Evolutionary conservation across 1,140 invertebrate genomes (phyloP).

Genomic region (Carcinoscorpius rotundicauda): DNA sequence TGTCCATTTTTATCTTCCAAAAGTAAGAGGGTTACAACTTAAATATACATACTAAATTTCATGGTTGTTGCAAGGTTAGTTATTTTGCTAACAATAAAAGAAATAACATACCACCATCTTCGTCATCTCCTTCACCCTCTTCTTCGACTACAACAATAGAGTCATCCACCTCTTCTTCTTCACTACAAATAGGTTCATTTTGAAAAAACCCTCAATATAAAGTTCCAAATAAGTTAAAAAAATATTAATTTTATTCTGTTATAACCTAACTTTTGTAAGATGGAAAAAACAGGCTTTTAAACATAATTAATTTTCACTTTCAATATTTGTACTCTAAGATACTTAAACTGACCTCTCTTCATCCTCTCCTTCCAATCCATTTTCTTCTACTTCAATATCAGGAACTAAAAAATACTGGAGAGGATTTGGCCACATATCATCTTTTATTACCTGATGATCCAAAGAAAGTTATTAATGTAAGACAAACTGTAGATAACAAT

Average conservation of each 20-base stretch:
- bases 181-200: background rate
- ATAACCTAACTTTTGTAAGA: background rate
- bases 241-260: background rate
- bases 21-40: too few relatives aligned
- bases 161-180: background rate
- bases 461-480: too few relatives aligned
- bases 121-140: background rate
- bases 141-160: background rate
- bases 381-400: slow-evolving; percentile 31
- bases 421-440: slow-evolving; percentile 66
- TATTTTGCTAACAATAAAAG: too few relatives aligned
- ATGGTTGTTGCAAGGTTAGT: too few relatives aligned
- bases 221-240: background rate
- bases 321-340: too few relatives aligned
- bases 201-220: background rate
- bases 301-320: too few relatives aligned
- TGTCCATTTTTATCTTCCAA: too few relatives aligned
- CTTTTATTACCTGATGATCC: slow-evolving; percentile 9
- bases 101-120: background rate
- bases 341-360: slow-evolving; percentile 16
- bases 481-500: too few relatives aligned
- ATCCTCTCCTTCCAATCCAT: slow-evolving; percentile 25
- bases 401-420: slow-evolving; percentile 75
- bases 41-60: too few relatives aligned
- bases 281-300: too few relatives aligned